Conservation (phyloP, 92 coral and sea anemone genomes). For the Scolanthus callimorphus region DNA sequence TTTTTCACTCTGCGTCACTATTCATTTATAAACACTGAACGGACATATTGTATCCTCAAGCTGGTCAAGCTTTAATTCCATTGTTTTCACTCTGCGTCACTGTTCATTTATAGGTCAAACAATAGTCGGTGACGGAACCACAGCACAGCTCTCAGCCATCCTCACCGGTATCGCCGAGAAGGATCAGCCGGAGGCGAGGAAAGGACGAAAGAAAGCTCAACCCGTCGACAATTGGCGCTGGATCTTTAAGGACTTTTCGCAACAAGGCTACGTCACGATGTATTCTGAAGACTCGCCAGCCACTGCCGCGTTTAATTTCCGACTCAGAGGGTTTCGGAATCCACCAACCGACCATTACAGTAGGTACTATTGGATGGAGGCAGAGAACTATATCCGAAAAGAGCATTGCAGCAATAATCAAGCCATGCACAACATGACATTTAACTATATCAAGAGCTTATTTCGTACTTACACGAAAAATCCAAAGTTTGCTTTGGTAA, state of each 20-base stretch:
- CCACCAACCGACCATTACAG: conserved; percentile 64
- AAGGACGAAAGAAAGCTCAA: conserved; percentile 29
- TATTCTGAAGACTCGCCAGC: conserved; percentile 72
- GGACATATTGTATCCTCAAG: too few relatives aligned
- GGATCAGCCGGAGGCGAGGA: conserved; percentile 45
- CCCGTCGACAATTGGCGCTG: conserved; percentile 66
- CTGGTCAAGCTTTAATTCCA: too few relatives aligned
- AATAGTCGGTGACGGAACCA: conserved; percentile 68
- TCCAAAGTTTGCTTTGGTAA: conserved; percentile 39
- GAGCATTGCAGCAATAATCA: conserved; percentile 45
- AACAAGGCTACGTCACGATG: conserved; percentile 66
- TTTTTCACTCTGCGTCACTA: too few relatives aligned
- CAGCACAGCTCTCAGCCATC: conserved; percentile 67
- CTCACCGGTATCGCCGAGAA: conserved; percentile 59
- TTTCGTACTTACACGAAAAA: conserved; percentile 49
- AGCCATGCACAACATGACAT: conserved; percentile 43
- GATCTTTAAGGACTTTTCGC: conserved; percentile 48
- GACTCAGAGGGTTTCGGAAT: conserved; percentile 64
- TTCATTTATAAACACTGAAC: too few relatives aligned
- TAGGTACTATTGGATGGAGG: conserved; percentile 51
- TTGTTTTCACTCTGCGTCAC: too few relatives aligned
- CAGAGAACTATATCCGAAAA: conserved; percentile 21
- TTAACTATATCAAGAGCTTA: conserved; percentile 50
- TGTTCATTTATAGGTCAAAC: conserved; percentile 23
- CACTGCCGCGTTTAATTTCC: conserved; percentile 70